Evolutionary conservation across 2,113 vertebrate genomes (phyloP).

Genomic region (Chitala chitala): DNA sequence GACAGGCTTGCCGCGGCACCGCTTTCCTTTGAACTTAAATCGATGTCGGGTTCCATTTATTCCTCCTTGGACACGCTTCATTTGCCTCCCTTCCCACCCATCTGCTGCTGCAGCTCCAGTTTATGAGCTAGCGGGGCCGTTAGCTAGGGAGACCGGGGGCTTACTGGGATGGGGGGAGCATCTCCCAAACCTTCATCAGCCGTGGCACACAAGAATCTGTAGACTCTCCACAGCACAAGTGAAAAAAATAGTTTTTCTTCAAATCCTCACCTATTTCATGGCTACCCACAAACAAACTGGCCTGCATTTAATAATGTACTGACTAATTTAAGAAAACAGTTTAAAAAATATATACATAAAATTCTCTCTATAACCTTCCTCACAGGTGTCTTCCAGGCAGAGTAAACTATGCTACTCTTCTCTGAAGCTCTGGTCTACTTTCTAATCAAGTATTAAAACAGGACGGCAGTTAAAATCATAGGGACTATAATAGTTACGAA

Average conservation of each 20-base stretch:
- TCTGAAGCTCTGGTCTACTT: no score
- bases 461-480: no score
- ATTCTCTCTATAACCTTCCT: neutral
- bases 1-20: constrained; percentile 57
- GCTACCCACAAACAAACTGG: neutral
- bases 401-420: no score
- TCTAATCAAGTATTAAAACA: no score
- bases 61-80: constrained; percentile 40
- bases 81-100: constrained; percentile 55
- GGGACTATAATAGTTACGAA: neutral
- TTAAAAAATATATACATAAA: neutral
- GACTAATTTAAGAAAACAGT: neutral
- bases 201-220: no score
- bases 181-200: neutral
- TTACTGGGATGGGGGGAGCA: no score
- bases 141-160: no score
- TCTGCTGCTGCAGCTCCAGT: constrained; percentile 45
- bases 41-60: constrained; percentile 60
- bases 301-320: neutral
- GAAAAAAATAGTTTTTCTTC: neutral
- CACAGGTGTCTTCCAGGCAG: neutral
- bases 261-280: neutral
- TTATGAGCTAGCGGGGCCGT: neutral
- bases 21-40: constrained; percentile 50
- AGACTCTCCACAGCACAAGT: no score